Evolutionary conservation across 2,797 vertebrate genomes (phyloP), one percentile per base, ranked within the genome.

Genomic region (Eurystomus glaucurus): DNA sequence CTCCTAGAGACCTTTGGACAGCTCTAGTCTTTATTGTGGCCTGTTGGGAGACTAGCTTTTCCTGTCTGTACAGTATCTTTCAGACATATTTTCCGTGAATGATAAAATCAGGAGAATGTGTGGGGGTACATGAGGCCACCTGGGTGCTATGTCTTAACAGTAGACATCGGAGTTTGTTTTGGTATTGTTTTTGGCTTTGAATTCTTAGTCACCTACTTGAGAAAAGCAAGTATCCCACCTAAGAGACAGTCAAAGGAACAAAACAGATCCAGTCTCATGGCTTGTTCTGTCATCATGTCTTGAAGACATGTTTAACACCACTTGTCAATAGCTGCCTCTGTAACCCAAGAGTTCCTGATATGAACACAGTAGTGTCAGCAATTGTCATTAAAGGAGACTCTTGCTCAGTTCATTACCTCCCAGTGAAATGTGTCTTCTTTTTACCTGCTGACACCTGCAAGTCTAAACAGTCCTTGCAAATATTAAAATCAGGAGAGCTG

Each of bases 21-120:
- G 62, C 69, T 94, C 85, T 88, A 50, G 82, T 37, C 83, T 95
- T 86, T 86, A 92, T 48, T 60, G 39, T 41, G 39, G 83, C 76
- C 88, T 6, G 10, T 39, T 74, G 31, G 48, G 66, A 96, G 90
- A 92, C 94, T 90, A 88, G 94, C 93, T 97, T 97, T 96, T 96
- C 95, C 88, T 94, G 97, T 96, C 83, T 85, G 95, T 79, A 65
- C 82, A 52, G 82, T 88, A 28, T 26, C 76, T 95, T 88, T 96
- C 92, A 93, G 91, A 96, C 94, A 87, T 86, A 88, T 88, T 94
- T 96, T 93, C 58, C 0, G 25, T 74, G 70, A 77, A 33, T 60
- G 93, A 96, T 95, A 94, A 90, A 90, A 94, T 96, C 93, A 88
- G 72, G 50, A 79, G 61, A 86, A 54, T 84, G 61, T 69, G 22